Evolutionary conservation across 2,797 vertebrate species (phyloP).

Genomic region (Centroberyx gerrardi): DNA sequence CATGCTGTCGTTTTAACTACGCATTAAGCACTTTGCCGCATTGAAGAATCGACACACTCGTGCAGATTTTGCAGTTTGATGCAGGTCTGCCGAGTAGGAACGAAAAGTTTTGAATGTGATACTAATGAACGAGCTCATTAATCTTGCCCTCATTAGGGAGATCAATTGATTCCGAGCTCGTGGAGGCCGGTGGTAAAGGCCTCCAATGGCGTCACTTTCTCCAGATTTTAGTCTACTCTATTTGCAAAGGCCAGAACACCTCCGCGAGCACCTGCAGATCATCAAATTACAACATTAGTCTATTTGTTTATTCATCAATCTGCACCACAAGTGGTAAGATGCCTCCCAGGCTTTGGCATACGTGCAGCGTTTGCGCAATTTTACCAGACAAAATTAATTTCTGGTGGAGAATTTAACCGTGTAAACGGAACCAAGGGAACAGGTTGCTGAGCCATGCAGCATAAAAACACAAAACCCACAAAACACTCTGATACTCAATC

Average conservation of each 20-base stretch:
- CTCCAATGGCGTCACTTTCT: slow-evolving; percentile 22
- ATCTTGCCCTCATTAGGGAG: slow-evolving; percentile 51
- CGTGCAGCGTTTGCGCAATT: neutral
- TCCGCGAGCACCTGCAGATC: slow-evolving; percentile 29
- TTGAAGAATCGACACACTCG: neutral
- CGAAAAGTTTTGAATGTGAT: slow-evolving; percentile 43
- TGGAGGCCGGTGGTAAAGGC: slow-evolving; percentile 19
- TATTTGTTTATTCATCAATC: slow-evolving; percentile 37
- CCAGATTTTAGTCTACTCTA: slow-evolving; percentile 21
- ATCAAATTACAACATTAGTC: slow-evolving; percentile 24
- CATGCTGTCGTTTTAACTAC: slow-evolving; percentile 25
- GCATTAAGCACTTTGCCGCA: slow-evolving; percentile 17
- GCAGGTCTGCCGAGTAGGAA: slow-evolving; percentile 31
- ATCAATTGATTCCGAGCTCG: slow-evolving; percentile 46
- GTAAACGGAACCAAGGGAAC: neutral
- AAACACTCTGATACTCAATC: neutral
- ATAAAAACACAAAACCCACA: too few species aligned
- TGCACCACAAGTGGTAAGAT: slow-evolving; percentile 15
- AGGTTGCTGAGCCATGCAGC: neutral
- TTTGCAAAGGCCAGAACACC: slow-evolving; percentile 25
- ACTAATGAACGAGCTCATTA: slow-evolving; percentile 52
- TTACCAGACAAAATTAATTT: neutral
- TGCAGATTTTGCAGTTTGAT: slow-evolving; percentile 20
- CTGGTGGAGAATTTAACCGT: neutral
- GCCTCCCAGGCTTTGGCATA: neutral